A percentile compares a stretch with the other conserved stretches of the same genome.
phyloP scores from a whole-genome alignment of 2,888 invertebrate species.

The Caenorhabditis sp. region DNA sequence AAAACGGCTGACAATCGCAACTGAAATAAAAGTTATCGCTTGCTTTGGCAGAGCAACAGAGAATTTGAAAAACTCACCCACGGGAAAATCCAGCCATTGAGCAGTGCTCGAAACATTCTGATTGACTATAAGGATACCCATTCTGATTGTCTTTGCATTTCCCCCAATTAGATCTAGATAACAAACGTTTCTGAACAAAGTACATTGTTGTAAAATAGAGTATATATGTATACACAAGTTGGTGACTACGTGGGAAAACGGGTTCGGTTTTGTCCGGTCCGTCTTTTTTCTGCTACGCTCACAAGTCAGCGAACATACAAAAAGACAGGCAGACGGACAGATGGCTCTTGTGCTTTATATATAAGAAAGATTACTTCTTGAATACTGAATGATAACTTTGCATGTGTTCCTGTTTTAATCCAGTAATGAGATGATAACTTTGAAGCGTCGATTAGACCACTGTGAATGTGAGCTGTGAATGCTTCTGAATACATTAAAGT shows the following conservation, averaged over 20 bases:
- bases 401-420: slow-evolving; percentile 6
- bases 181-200: slow-evolving; percentile 43
- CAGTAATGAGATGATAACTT: background rate
- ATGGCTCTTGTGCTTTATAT: too few relatives aligned
- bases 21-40: background rate
- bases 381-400: slow-evolving; percentile 22
- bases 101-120: slow-evolving; percentile 24
- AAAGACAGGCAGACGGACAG: too few relatives aligned
- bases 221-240: too few relatives aligned
- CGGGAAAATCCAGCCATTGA: background rate
- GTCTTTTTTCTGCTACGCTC: too few relatives aligned
- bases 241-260: too few relatives aligned
- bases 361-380: slow-evolving; percentile 45
- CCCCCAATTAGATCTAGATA: slow-evolving; percentile 52
- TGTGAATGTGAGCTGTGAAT: slow-evolving; percentile 20
- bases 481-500: slow-evolving; percentile 15
- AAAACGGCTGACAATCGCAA: slow-evolving; percentile 52
- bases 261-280: too few relatives aligned
- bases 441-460: background rate
- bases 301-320: too few relatives aligned
- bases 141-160: slow-evolving; percentile 29
- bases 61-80: background rate
- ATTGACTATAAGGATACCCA: slow-evolving; percentile 7
- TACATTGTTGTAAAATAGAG: background rate
- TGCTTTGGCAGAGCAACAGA: too few relatives aligned